Conservation (phyloP, 2,113 vertebrate genomes). For the Zapornia atra region DNA sequence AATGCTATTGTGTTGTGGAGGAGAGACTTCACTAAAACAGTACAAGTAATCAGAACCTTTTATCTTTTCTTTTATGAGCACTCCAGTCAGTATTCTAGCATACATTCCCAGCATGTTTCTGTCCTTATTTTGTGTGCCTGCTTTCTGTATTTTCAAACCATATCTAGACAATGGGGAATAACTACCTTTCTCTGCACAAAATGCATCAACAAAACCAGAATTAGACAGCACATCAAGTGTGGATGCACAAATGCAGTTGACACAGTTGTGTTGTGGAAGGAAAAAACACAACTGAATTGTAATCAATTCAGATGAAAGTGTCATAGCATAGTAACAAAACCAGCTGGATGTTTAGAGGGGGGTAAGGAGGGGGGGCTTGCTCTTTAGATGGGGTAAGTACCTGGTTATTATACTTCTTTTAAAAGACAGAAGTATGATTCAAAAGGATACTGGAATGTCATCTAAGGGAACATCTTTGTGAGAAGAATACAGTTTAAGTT, state of each 20-base stretch:
- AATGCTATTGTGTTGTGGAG: neutral
- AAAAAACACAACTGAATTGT: constrained; percentile 9
- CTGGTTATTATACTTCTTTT: neutral
- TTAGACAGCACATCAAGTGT: neutral
- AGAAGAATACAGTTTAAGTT: neutral
- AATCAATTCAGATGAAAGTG: neutral
- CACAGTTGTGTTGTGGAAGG: constrained; percentile 8
- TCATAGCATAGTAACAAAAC: neutral
- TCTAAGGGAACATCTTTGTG: neutral
- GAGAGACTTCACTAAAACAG: neutral
- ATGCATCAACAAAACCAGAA: accelerated
- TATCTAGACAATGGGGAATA: neutral
- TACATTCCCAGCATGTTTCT: neutral
- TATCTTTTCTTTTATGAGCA: too few relatives aligned
- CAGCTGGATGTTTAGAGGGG: neutral
- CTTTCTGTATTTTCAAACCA: neutral
- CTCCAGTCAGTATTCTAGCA: neutral
- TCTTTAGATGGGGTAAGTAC: neutral
- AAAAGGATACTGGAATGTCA: neutral
- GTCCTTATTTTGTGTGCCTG: neutral
- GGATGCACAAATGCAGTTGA: constrained; percentile 25
- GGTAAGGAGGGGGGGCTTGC: neutral
- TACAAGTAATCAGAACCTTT: neutral
- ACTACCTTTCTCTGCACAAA: neutral
- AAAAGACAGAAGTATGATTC: neutral